phyloP scores from a whole-genome alignment of 1,140 invertebrate genomes.

The Drosophila cardini region DNA sequence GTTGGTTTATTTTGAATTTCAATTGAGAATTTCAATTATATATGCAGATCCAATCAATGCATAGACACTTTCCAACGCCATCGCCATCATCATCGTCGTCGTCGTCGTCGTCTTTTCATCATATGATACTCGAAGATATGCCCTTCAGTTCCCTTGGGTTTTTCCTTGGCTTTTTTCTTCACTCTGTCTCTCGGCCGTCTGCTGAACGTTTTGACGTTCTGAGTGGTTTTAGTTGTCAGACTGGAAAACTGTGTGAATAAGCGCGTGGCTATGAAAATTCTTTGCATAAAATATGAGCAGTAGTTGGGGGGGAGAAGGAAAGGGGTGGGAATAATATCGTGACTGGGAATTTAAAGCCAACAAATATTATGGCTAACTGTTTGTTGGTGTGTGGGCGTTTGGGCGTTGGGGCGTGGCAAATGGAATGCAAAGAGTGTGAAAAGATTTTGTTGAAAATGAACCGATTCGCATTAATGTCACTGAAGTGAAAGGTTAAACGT shows the following conservation, averaged over 20 bases:
- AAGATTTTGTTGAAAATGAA: constrained; percentile 11
- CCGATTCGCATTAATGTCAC: constrained; percentile 17
- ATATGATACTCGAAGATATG: constrained; percentile 1
- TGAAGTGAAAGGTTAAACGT: not conserved
- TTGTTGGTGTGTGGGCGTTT: not conserved
- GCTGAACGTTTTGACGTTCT: constrained; percentile 65
- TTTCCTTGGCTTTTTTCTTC: not conserved
- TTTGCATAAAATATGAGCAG: constrained; percentile 50
- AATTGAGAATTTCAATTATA: constrained; percentile 59
- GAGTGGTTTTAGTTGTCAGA: constrained; percentile 71
- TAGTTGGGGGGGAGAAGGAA: not conserved
- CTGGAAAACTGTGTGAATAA: constrained; percentile 26
- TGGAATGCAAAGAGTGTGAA: not conserved
- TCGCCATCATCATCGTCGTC: not conserved
- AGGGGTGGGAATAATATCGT: not conserved
- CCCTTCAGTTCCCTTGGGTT: not conserved
- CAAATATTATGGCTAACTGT: constrained; percentile 42
- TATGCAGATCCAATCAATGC: constrained; percentile 69
- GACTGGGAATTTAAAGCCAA: constrained; percentile 28
- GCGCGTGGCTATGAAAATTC: constrained; percentile 56
- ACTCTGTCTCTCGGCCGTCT: constrained; percentile 15
- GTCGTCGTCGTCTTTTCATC: not conserved
- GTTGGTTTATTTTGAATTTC: constrained; percentile 29
- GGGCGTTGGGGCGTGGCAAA: not conserved
- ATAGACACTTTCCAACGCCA: constrained; percentile 24